Evolutionary conservation across 2,888 invertebrate species (phyloP), one percentile per base, ranked within the genome.

Genomic region (Andrena trimmerana): DNA sequence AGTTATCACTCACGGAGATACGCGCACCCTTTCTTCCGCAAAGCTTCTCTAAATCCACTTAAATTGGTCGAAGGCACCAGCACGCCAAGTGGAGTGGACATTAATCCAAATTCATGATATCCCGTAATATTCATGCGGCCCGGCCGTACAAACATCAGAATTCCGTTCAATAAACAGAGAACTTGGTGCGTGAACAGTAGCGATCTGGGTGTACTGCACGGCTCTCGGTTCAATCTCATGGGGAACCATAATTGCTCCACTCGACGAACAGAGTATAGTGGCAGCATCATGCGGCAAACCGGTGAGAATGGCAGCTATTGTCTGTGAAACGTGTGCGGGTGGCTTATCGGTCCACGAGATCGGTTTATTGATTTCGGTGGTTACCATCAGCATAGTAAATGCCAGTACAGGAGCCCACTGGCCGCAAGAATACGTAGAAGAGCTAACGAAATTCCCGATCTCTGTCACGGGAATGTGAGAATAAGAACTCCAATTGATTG

Each of bases 341-440:
- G 65, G 79, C 78, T 83, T 84, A 86, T 83, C 85, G 73, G 62
- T 57, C 54, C 59, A 59, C 42, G 69, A 59, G 73, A 86, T 83
- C 85, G 85, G 90, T 65, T 73, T 91, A 92, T 92, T 92, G 91
- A 92, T 91, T 92, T 91, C 90, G 88, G 90, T 89, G 90, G 91
- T 90, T 91, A 90, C 90, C 92, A 90, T 90, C 88, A 85, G 86
- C 86, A 85, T 86, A 88, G 84, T 88, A 83, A 90, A 91, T 92
- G 90, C 42, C 90, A 92, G 90, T 80, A 87, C 85, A 76, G 63
- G 67, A 83, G 88, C 88, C 91, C 91, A 92, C 90, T 89, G 89
- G 82, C 85, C 84, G 78, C 80, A 68, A 33, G 6, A 36, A 62
- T 10, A 33, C 13, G 29, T 10, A 20, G 33, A 62, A 20, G n/a